Evolutionary conservation across 2,113 vertebrate genomes (phyloP).

Genomic region (Elephas maximus): DNA sequence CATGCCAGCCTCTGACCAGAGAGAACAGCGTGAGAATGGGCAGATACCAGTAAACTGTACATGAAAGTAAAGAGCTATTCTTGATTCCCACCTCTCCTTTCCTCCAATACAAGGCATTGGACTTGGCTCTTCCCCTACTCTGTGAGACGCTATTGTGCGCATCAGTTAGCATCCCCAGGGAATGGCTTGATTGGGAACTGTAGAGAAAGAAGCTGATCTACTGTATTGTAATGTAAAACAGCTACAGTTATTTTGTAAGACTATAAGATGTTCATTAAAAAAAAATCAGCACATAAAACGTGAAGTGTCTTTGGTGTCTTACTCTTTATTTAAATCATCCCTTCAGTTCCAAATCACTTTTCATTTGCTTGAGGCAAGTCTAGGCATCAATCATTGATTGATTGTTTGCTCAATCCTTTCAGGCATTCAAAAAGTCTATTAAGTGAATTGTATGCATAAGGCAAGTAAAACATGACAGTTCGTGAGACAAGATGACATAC

Average conservation of each 20-base stretch:
- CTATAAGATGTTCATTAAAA: constrained; percentile 77
- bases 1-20: not conserved
- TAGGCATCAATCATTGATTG: not conserved
- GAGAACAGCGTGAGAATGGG: not conserved
- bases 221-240: constrained; percentile 74
- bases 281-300: constrained; percentile 58
- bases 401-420: not conserved
- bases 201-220: constrained; percentile 68
- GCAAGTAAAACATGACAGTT: not conserved
- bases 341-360: not conserved
- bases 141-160: not conserved
- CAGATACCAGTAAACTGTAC: not conserved
- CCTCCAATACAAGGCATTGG: not conserved
- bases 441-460: not conserved
- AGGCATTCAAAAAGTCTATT: constrained; percentile 24
- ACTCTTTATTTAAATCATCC: constrained; percentile 34
- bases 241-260: constrained; percentile 77
- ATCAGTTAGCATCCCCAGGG: constrained; percentile 3
- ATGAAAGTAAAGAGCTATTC: not conserved
- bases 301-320: constrained; percentile 15
- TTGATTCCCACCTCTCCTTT: not conserved
- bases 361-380: not conserved
- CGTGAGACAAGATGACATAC: not conserved
- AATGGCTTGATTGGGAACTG: constrained; percentile 42
- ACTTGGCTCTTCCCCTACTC: constrained; percentile 18